Conservation (phyloP, 2,888 invertebrate species). For the Napeogenes sylphis region DNA sequence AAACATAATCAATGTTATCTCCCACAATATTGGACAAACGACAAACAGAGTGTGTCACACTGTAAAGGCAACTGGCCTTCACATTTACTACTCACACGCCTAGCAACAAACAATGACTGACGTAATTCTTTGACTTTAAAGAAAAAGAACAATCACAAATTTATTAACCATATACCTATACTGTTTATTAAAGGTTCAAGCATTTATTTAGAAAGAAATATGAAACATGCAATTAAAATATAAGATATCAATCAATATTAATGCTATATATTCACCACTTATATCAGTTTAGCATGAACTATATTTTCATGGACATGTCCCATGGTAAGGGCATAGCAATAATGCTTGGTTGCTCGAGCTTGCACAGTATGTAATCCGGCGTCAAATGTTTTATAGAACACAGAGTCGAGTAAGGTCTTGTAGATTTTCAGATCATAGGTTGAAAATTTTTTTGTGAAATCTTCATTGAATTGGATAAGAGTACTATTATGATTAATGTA, state of each 20-base stretch:
- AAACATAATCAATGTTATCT: conserved; percentile 2
- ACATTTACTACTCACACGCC: not conserved
- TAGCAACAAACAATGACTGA: no score
- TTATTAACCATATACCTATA: conserved; percentile 11
- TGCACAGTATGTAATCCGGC: conserved; percentile 23
- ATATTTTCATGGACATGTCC: no score
- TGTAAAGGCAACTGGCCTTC: no score
- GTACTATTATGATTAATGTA: no score
- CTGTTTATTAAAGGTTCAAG: no score
- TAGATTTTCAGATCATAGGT: conserved; percentile 3
- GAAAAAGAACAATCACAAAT: not conserved
- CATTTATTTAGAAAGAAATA: no score
- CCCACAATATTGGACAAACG: conserved; percentile 10
- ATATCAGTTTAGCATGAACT: no score
- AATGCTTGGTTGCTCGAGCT: conserved; percentile 21
- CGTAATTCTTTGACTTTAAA: not conserved
- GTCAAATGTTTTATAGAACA: conserved; percentile 19
- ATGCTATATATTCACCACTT: no score
- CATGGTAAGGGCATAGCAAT: conserved; percentile 9
- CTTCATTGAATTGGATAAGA: no score
- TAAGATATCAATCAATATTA: no score
- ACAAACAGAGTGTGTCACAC: conserved; percentile 6
- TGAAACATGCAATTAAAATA: no score
- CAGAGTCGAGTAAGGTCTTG: conserved; percentile 12
- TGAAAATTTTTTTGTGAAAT: not conserved